Conservation (phyloP, 2,888 invertebrate species). For the Chamaedrilus cognettii region DNA sequence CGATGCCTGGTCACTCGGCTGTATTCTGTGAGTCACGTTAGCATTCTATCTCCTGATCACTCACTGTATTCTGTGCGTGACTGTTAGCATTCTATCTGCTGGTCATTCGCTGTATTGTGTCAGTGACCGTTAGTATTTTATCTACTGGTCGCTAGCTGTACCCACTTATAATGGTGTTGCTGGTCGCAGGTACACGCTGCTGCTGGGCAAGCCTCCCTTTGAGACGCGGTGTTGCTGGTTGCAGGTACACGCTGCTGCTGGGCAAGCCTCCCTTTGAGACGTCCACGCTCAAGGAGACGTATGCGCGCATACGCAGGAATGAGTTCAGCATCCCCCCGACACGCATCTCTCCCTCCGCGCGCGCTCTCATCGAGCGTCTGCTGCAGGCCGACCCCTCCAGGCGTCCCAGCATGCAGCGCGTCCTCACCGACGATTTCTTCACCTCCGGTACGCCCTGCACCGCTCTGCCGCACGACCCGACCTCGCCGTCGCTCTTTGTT, state of each 20-base stretch:
- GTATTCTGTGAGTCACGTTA: conserved; percentile 78
- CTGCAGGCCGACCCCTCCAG: conserved; percentile 60
- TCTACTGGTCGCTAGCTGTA: too few species aligned
- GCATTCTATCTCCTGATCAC: too few species aligned
- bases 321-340: conserved; percentile 79
- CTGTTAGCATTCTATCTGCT: too few species aligned
- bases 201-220: conserved; percentile 97
- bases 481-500: too few species aligned
- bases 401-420: conserved; percentile 60
- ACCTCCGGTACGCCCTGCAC: conserved; percentile 46
- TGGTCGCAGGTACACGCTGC: conserved; percentile 79
- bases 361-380: conserved; percentile 60
- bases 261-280: conserved; percentile 99
- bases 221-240: too few species aligned
- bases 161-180: too few species aligned
- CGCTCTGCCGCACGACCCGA: too few species aligned
- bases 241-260: conserved; percentile 83
- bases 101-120: too few species aligned
- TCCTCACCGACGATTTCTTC: conserved; percentile 58
- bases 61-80: too few species aligned
- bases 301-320: conserved; percentile 90
- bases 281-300: conserved; percentile 90
- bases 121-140: too few species aligned
- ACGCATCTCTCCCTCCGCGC: conserved; percentile 49
- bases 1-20: conserved; percentile 98